Percentiles rank a stretch among this genome's conserved stretches.
Conservation (phyloP, 2,113 vertebrate genomes). For the Herpailurus yagouaroundi region DNA sequence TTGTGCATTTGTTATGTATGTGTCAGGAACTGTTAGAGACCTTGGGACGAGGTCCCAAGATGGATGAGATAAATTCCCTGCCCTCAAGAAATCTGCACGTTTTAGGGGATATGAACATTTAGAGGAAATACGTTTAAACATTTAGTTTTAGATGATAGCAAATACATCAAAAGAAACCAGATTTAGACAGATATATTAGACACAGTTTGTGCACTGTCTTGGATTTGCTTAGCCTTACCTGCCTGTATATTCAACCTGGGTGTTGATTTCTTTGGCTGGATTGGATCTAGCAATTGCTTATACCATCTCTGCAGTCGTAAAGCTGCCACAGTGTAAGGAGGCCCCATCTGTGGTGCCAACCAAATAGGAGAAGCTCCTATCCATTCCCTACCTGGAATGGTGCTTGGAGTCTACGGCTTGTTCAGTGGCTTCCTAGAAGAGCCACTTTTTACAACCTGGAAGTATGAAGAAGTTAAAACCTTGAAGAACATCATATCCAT, state of each 20-base stretch:
- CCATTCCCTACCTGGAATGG: not conserved
- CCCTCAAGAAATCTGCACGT: not conserved
- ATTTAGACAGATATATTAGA: not conserved
- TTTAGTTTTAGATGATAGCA: not conserved
- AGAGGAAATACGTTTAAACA: not conserved
- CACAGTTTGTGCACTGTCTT: not conserved
- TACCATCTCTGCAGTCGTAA: not conserved
- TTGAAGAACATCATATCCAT: not conserved
- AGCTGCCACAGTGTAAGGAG: not conserved
- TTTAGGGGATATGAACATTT: not conserved
- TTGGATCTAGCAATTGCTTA: not conserved
- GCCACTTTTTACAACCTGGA: not conserved
- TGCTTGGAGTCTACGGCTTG: not conserved
- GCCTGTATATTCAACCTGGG: too few relatives aligned
- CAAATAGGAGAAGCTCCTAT: not conserved
- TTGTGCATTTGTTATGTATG: not conserved
- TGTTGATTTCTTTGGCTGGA: not conserved
- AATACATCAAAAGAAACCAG: not conserved
- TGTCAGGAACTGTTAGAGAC: not conserved
- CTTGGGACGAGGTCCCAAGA: not conserved
- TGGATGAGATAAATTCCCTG: not conserved
- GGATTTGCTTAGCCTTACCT: not conserved
- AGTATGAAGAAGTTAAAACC: not conserved
- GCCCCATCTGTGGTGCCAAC: not conserved
- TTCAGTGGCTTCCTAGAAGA: not conserved